Evolutionary conservation across 2,888 invertebrate genomes (phyloP), one percentile per base, ranked within the genome.

Genomic region (Drosophila formosana): DNA sequence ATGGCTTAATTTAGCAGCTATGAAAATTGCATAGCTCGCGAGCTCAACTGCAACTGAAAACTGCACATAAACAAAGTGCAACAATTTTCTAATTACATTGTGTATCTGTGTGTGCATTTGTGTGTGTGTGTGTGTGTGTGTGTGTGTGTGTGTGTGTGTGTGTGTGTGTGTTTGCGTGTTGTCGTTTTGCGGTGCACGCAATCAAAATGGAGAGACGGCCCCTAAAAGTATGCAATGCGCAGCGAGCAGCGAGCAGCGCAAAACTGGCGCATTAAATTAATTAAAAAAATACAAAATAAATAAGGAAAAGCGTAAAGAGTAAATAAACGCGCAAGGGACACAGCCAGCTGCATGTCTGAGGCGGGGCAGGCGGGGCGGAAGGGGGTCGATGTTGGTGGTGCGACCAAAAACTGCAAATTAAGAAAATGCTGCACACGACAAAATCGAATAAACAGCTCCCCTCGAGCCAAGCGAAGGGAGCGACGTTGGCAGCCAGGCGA

Each of bases 231-330:
- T 83, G 75, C 82, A 81, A 68, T 49, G 70, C 51, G n/a, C 18
- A 34, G 66, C 62, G 18, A 56, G n/a, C 11, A 32, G 68, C 64
- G 13, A 18, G 1, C 68, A 78, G 83, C 88, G 79, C 78, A 75
- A 82, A 88, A 79, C 78, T 82, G 80, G 67, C 68, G 87, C 85
- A 89, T 86, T 89, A 89, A 90, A 90, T 89, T 86, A 86, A 86
- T 86, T 89, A 90, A 90, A 88, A 77, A 85, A 69, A 37, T 82
- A 66, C 85, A 87, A 78, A 89, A 74, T 84, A 70, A 65, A 74
- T 70, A 77, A 77, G 66, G 74, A 66, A 72, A 70, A 70, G 64
- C 80, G 39, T 41, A 75, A 67, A 67, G 69, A 88, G 76, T 85
- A 89, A 89, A 88, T 79, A 89, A 78, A 72, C 52, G 65, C 63